Base-by-base conservation (phyloP, 2,113 vertebrate genomes). In the Dendropsophus ebraccatus region DNA sequence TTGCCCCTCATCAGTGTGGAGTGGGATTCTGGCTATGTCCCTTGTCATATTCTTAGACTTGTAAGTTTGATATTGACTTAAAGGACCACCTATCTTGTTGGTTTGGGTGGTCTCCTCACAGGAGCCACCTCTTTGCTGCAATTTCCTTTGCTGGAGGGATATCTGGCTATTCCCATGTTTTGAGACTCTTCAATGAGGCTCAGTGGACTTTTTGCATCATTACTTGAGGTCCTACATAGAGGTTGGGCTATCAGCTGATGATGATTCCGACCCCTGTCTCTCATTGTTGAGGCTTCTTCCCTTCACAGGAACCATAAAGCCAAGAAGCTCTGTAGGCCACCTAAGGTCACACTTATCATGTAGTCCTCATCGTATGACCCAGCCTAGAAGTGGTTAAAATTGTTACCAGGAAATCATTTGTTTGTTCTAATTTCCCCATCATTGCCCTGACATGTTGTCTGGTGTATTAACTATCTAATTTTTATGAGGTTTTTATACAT, bases 401-500 rank as follows among this genome's bases (percentile, higher is more conserved):
- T 7, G 16, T 19, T 70, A 70, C 17, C 23, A 11, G 9, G 67
- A 70, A 41, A 32, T 12, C 1, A 70, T 41, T 25, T 56, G 37
- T 65, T 81, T 56, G 75, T 21, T 19, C 23, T 73, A 32, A 69
- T 86, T 58, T 58, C 16, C 8, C 21, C 65, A 80, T 35, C 67
- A 25, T 72, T 80, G 84, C 19, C 37, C 45, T 4, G 17, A 37
- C 84, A 80, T 35, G 84, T 86, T 73, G 32, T 81, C 58, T 25
- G 32, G 62, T 37, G 45, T 72, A 41, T 47, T 35, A 54, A 58
- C 21, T 54, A 5, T 32, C 16, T 45, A 21, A 72, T 81, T 81
- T 86, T 81, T 81, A 3, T 80, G 67, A 72, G 84, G 25, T 9
- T 80, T 73, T 86, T 30, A 14, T 30, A 25, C 65, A 80, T 80